Evolutionary conservation across 1,140 invertebrate genomes (phyloP).

Genomic region (Sycophaga agraensis): DNA sequence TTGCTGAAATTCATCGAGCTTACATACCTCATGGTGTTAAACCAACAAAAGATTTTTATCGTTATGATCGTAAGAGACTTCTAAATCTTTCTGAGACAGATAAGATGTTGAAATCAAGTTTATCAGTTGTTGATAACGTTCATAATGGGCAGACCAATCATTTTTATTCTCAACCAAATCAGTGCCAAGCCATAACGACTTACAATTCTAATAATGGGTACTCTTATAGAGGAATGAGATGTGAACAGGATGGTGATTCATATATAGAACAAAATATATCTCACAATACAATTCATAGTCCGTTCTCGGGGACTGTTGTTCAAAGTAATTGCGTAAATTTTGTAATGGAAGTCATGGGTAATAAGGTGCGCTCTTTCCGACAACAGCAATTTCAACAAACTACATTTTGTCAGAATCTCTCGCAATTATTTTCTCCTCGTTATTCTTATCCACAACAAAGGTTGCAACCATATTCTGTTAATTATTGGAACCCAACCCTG

Average conservation of each 20-base stretch:
- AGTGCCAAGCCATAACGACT: conserved; percentile 2
- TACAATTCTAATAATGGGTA: conserved; percentile 21
- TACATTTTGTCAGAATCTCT: conserved; percentile 25
- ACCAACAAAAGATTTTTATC: conserved; percentile 42
- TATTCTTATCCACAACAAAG: background rate
- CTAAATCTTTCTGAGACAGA: conserved; percentile 26
- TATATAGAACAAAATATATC: conserved; percentile 25
- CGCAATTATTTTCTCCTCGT: conserved; percentile 10
- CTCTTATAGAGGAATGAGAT: conserved; percentile 8
- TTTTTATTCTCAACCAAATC: conserved; percentile 17
- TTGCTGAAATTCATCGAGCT: conserved; percentile 17
- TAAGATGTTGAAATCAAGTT: conserved; percentile 2
- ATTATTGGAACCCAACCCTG: background rate
- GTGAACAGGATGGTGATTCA: conserved; percentile 1
- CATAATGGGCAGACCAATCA: conserved; percentile 3
- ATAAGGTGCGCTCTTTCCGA: conserved; percentile 20
- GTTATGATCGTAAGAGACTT: conserved; percentile 38
- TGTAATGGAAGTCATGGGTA: conserved; percentile 30
- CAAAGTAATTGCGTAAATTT: conserved; percentile 27
- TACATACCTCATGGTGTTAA: conserved; percentile 47
- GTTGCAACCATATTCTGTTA: conserved; percentile 7
- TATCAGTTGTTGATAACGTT: background rate
- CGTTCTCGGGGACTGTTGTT: conserved; percentile 8
- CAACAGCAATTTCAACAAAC: conserved; percentile 27
- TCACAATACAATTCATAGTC: conserved; percentile 21